Percentiles rank a stretch among this genome's conserved stretches.
Conservation (phyloP, 2,888 invertebrate species). For the Platynereis dumerilii region DNA sequence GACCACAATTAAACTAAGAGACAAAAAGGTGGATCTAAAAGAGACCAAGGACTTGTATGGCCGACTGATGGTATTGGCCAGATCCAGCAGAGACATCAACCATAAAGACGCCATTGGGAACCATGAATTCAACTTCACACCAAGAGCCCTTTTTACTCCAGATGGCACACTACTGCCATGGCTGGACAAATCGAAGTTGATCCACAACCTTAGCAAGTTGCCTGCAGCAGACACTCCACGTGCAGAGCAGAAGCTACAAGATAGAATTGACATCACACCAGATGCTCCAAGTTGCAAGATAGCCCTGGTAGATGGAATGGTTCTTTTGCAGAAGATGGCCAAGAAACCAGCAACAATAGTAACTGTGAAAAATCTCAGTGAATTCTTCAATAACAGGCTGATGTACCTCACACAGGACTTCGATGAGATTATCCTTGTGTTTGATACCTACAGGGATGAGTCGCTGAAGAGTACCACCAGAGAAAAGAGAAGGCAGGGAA, state of each 20-base stretch:
- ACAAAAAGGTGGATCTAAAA: conserved; percentile 31
- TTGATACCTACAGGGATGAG: conserved; percentile 27
- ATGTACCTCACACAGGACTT: conserved; percentile 12
- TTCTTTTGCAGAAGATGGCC: conserved; percentile 20
- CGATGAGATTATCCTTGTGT: conserved; percentile 26
- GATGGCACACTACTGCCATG: conserved; percentile 19
- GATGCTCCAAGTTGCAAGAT: conserved; percentile 11
- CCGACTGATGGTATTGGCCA: conserved; percentile 26
- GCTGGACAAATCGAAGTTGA: conserved; percentile 15
- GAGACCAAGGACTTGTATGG: conserved; percentile 28
- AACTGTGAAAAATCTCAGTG: no score
- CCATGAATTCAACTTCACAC: conserved; percentile 20
- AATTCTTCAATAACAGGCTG: neutral
- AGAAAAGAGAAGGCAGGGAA: conserved; percentile 15
- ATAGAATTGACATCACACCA: neutral
- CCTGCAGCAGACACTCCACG: no score
- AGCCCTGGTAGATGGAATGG: conserved; percentile 27
- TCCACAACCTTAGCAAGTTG: conserved; percentile 3
- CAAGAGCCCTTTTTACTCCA: conserved; percentile 18
- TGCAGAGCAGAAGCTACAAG: no score
- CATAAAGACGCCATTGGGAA: conserved; percentile 2
- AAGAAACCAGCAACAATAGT: conserved; percentile 8
- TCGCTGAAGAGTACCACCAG: conserved; percentile 27
- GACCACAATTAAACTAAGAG: conserved; percentile 23
- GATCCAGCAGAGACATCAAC: conserved; percentile 18